A percentile compares a stretch with the other conserved stretches of the same genome.
Evolutionary conservation across 2,113 vertebrate genomes (phyloP).

Genomic region (Amblyornis subalaris): DNA sequence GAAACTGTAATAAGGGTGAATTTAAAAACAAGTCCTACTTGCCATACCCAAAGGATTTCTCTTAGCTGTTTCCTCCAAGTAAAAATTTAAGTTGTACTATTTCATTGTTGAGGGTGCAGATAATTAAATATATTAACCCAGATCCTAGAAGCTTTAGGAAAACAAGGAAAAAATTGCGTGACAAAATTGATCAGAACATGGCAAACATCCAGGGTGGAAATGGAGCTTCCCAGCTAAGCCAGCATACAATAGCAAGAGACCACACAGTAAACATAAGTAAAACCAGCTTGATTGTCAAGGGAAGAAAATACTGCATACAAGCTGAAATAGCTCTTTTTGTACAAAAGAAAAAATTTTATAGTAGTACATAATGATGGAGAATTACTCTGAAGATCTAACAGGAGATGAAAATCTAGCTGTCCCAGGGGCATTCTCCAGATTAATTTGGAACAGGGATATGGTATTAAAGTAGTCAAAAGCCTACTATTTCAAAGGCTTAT

Average conservation of each 20-base stretch:
- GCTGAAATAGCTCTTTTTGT: constrained; percentile 22
- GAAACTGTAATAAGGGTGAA: background rate
- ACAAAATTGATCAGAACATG: constrained; percentile 52
- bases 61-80: background rate
- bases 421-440: background rate
- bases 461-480: background rate
- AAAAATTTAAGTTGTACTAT: background rate
- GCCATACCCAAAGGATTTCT: background rate
- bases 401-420: background rate
- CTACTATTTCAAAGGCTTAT: background rate
- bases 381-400: background rate
- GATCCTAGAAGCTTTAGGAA: constrained; percentile 15
- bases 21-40: background rate
- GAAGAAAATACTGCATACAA: background rate
- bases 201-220: constrained; percentile 63
- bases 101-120: background rate
- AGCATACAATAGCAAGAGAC: constrained; percentile 44
- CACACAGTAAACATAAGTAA: constrained; percentile 61
- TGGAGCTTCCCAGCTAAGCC: constrained; percentile 48
- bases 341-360: constrained; percentile 2
- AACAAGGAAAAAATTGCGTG: constrained; percentile 20
- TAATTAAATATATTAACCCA: constrained; percentile 25
- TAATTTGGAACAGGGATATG: background rate
- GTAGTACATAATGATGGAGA: background rate
- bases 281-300: constrained; percentile 61